Evolutionary conservation across 2,113 vertebrate genomes (phyloP), one percentile per base, ranked within the genome.

Genomic region (Bujurquina vittata): DNA sequence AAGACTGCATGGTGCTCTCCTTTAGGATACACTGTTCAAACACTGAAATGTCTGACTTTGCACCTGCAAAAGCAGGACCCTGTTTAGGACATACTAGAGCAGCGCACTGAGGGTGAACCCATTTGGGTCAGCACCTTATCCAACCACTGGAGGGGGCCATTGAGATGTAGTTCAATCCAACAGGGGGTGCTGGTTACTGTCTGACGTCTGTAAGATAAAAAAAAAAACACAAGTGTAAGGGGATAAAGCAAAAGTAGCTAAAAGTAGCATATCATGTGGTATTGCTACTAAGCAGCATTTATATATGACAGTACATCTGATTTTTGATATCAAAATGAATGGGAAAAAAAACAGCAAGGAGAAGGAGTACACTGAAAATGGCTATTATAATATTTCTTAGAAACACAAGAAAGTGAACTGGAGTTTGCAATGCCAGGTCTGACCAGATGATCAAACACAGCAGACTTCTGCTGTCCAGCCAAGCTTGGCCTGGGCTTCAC

Each of bases 81-180:
- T 2, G 63, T 90, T 97, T 98, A 99, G 12, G 98, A 99, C 98
- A 99, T 99, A 94, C 98, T 99, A 84, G 98, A 99, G 89, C 98
- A 99, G 87, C 98, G 98, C 84, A 98, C 98, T 88, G 97, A 98
- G 54, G 98, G 98, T 29, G 98, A 99, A 56, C 98, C 98, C 98
- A 99, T 99, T 91, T 99, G 98, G 95, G 98, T 99, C 95, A 99
- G 95, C 86, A 99, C 98, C 96, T 99, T 99, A 94, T 99, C 98
- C 96, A 99, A 83, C 98, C 98, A 99, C 69, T 99, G 98, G 88
- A 99, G 96, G 84, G 98, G 98, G 92, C 98, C 97, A 0, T 99
- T 99, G 96, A 99, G 96, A 87, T 99, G 98, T 81, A 99, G 97
- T 80, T 99, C 98, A 85, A 99, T 99, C 98, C 98, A 99, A 93